Conservation (phyloP, 2,797 vertebrate species). For the Monodelphis domestica region DNA sequence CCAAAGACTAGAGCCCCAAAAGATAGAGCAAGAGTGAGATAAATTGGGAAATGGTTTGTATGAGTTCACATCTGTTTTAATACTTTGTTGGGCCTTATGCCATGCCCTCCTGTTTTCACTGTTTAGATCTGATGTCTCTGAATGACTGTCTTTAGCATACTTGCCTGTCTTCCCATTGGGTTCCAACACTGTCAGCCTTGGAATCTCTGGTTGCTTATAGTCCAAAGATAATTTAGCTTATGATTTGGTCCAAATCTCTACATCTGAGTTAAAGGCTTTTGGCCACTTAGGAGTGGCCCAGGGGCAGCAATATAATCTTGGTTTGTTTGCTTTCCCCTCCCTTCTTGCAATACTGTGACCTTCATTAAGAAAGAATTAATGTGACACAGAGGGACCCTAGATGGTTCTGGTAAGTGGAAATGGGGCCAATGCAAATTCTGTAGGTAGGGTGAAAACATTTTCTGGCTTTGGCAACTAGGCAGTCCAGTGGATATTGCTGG, state of each 20-base stretch:
- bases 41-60: not conserved
- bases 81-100: not conserved
- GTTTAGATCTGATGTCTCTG: not conserved
- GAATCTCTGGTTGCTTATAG: not conserved
- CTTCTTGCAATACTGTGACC: not conserved
- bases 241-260: not conserved
- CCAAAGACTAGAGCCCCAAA: not conserved
- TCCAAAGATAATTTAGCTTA: not conserved
- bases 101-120: not conserved
- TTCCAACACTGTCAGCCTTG: not conserved
- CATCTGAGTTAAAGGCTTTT: not conserved
- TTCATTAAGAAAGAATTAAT: not conserved
- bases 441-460: not conserved
- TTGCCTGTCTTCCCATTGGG: not conserved
- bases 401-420: not conserved
- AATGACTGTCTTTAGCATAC: not conserved
- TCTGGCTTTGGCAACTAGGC: not conserved
- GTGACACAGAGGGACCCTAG: not conserved
- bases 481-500: not conserved
- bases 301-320: not conserved
- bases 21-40: not conserved
- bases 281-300: not conserved
- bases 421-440: not conserved
- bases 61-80: not conserved
- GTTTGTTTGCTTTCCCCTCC: not conserved